phyloP scores from a whole-genome alignment of 1,140 invertebrate genomes.

The Acromyrmex heyeri region DNA sequence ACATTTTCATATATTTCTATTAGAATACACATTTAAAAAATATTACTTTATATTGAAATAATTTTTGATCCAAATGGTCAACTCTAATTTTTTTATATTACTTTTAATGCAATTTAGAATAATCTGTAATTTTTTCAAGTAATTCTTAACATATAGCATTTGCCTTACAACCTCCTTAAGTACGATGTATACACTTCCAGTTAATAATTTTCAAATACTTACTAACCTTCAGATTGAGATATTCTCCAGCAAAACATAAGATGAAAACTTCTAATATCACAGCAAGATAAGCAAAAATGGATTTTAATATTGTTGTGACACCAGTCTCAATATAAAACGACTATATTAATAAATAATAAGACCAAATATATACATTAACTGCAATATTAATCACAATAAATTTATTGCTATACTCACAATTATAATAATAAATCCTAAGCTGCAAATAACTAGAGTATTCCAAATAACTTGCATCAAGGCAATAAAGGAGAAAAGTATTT shows the following conservation, averaged over 20 bases:
- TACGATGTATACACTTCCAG: too few species aligned
- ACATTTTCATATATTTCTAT: too few species aligned
- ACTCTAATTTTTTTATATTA: too few species aligned
- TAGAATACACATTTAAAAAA: too few species aligned
- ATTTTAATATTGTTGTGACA: neutral
- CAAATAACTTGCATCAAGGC: neutral
- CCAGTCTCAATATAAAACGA: neutral
- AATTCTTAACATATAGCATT: too few species aligned
- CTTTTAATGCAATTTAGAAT: too few species aligned
- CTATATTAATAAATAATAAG: neutral
- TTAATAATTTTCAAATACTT: neutral
- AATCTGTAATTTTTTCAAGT: too few species aligned
- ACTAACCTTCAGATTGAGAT: neutral
- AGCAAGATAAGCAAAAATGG: neutral
- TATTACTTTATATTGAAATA: too few species aligned
- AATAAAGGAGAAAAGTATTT: neutral
- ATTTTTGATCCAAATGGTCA: too few species aligned
- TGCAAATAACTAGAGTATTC: neutral
- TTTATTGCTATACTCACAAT: neutral
- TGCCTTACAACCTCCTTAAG: too few species aligned
- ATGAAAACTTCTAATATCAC: neutral
- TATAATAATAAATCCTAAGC: neutral
- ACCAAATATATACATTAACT: neutral
- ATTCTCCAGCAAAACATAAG: neutral
- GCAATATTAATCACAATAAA: neutral